phyloP scores from a whole-genome alignment of 1,140 invertebrate species.

The Coboldia fuscipes region DNA sequence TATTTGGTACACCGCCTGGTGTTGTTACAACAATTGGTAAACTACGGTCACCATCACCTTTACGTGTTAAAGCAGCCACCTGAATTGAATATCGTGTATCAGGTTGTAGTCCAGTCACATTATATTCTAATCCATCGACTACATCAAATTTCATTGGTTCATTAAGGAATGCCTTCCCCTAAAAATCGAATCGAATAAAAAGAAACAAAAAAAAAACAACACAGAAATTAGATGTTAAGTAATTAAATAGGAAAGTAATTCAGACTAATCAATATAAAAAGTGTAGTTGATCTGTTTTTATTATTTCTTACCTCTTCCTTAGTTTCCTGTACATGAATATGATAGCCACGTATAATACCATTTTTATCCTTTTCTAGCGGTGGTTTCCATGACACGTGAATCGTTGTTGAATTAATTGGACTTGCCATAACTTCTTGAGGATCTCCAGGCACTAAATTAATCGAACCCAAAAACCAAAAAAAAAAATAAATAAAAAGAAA shows the following conservation, averaged over 20 bases:
- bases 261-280: not conserved
- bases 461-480: constrained; percentile 6
- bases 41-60: constrained; percentile 83
- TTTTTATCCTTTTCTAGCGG: constrained; percentile 77
- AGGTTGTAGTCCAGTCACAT: constrained; percentile 73
- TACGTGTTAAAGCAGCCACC: constrained; percentile 82
- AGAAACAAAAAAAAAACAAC: not conserved
- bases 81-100: constrained; percentile 83
- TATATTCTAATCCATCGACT: constrained; percentile 56
- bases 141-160: constrained; percentile 70
- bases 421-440: constrained; percentile 74
- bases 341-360: constrained; percentile 91
- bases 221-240: not conserved
- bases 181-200: constrained; percentile 6
- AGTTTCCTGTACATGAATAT: constrained; percentile 85
- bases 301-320: constrained; percentile 46
- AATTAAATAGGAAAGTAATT: not conserved
- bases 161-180: constrained; percentile 60
- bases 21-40: constrained; percentile 62
- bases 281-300: not conserved
- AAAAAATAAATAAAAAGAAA: not conserved
- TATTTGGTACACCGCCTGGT: constrained; percentile 78
- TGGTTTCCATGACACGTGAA: constrained; percentile 79
- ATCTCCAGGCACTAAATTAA: constrained; percentile 78
- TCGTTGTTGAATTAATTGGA: constrained; percentile 78